Evolutionary conservation across 2,888 invertebrate genomes (phyloP).

Genomic region (Drosophila yooni): DNA sequence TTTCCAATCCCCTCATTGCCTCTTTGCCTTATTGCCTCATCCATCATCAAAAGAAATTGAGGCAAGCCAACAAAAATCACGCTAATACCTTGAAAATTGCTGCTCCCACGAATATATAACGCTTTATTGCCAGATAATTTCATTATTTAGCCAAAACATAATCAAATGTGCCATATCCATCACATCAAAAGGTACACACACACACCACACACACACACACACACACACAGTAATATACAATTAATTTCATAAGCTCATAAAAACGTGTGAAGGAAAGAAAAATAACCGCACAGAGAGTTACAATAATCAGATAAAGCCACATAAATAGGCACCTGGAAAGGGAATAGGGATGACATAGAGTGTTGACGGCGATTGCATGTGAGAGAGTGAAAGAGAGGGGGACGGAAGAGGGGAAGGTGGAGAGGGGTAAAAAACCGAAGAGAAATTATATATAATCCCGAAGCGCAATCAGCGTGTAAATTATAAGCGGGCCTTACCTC

Average conservation of each 20-base stretch:
- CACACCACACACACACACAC: conserved; percentile 40
- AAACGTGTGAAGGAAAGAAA: conserved; percentile 65
- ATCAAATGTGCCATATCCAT: conserved; percentile 74
- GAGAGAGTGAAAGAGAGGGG: conserved; percentile 6
- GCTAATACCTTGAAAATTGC: conserved; percentile 57
- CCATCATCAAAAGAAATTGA: conserved; percentile 6
- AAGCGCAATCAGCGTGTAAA: conserved; percentile 79
- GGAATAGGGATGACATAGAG: conserved; percentile 11
- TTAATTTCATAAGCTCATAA: conserved; percentile 79
- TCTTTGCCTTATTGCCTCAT: conserved; percentile 38
- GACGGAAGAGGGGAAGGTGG: conserved; percentile 5
- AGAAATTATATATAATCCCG: conserved; percentile 78
- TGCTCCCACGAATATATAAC: conserved; percentile 47
- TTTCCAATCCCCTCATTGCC: background rate
- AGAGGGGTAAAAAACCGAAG: conserved; percentile 39
- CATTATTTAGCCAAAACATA: conserved; percentile 77
- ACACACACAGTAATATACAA: conserved; percentile 56
- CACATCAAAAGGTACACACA: conserved; percentile 47
- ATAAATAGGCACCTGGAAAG: conserved; percentile 48
- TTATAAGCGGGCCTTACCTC: conserved; percentile 65
- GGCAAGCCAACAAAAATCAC: conserved; percentile 40
- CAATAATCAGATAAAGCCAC: conserved; percentile 66
- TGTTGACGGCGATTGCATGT: conserved; percentile 28
- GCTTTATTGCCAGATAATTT: conserved; percentile 76
- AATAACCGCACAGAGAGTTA: conserved; percentile 36